Evolutionary conservation across 2,888 invertebrate genomes (phyloP).

Genomic region (Mimachlamys varia): DNA sequence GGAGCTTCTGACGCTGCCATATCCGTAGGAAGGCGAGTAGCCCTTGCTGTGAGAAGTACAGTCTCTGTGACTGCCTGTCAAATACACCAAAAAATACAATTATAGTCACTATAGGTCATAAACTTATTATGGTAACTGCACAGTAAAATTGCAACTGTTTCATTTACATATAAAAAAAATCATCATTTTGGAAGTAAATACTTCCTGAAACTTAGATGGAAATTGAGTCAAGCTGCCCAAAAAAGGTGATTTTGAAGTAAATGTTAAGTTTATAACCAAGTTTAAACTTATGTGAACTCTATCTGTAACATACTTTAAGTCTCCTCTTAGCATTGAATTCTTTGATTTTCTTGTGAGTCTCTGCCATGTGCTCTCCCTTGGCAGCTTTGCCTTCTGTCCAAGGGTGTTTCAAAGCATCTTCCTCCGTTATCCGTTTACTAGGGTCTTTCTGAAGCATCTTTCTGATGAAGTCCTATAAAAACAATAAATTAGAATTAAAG

Average conservation of each 20-base stretch:
- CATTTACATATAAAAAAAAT: no score
- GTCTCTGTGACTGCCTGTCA: constrained; percentile 52
- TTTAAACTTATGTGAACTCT: not conserved
- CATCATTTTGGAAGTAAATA: no score
- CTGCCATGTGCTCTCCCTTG: constrained; percentile 65
- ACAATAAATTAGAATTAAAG: no score
- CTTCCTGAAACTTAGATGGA: no score
- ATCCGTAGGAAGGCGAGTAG: constrained; percentile 16
- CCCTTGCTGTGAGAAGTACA: constrained; percentile 47
- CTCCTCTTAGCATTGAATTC: constrained; percentile 72
- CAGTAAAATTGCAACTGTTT: no score
- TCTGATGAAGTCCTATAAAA: constrained; percentile 66
- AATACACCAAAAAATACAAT: not conserved
- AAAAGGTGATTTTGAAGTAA: not conserved
- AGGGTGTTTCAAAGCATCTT: constrained; percentile 70
- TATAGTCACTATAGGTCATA: no score
- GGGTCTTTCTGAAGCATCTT: constrained; percentile 67
- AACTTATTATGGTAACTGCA: no score
- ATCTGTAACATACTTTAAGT: constrained; percentile 47
- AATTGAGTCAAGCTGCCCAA: no score
- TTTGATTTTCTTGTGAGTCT: constrained; percentile 73
- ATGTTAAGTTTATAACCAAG: not conserved
- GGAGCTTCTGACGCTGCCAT: not conserved
- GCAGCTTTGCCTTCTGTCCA: constrained; percentile 73
- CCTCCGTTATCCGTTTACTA: constrained; percentile 66